Evolutionary conservation across 1,140 invertebrate species (phyloP).

Genomic region (Lucilia sericata): DNA sequence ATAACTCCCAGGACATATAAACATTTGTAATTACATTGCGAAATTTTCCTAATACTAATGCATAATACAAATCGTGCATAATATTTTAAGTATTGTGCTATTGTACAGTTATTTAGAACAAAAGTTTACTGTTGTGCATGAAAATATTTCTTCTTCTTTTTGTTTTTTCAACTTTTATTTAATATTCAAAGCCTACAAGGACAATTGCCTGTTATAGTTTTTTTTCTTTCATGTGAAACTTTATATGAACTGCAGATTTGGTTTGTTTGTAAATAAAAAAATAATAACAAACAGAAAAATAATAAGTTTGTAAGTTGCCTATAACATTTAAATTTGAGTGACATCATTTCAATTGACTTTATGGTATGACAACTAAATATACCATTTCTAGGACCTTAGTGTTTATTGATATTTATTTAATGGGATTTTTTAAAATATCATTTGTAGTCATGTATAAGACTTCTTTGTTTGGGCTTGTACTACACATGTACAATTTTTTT

Average conservation of each 20-base stretch:
- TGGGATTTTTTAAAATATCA: neutral
- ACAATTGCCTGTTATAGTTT: neutral
- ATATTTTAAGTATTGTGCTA: neutral
- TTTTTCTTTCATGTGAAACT: neutral
- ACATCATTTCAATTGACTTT: neutral
- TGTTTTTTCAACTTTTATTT: neutral
- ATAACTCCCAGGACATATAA: neutral
- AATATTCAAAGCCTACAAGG: neutral
- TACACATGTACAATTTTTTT: neutral
- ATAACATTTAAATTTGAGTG: constrained; percentile 8
- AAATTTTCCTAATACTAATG: neutral
- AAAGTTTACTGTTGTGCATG: neutral
- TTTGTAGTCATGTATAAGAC: neutral
- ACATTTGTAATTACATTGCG: neutral
- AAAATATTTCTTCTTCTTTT: neutral
- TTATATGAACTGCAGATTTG: neutral
- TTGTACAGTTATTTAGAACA: neutral
- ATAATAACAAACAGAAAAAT: neutral
- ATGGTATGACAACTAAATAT: neutral
- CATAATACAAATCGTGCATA: neutral
- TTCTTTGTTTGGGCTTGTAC: neutral
- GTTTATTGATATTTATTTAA: constrained; percentile 22
- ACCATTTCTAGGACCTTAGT: neutral
- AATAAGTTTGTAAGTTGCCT: too few relatives aligned
- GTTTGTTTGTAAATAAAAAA: neutral